phyloP scores from a whole-genome alignment of 2,888 invertebrate genomes.

The Ethmia dodecea region DNA sequence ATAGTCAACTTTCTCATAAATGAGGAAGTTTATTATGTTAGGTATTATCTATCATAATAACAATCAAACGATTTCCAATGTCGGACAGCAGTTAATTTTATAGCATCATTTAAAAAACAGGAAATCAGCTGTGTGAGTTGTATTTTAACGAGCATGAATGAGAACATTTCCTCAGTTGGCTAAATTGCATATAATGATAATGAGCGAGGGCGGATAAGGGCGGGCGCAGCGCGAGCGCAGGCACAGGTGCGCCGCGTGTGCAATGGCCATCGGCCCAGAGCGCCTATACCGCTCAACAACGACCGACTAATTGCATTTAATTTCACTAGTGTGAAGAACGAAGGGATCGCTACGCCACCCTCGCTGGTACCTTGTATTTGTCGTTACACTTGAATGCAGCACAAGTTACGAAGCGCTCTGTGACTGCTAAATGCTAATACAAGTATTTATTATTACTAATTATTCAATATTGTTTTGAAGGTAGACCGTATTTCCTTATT shows the following conservation, averaged over 20 bases:
- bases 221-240: conserved; percentile 39
- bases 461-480: too few species aligned
- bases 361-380: too few species aligned
- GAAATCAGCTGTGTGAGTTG: conserved; percentile 44
- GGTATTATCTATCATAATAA: too few species aligned
- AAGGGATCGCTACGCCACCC: conserved; percentile 26
- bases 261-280: conserved; percentile 1
- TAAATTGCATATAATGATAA: conserved; percentile 69
- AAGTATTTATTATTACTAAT: too few species aligned
- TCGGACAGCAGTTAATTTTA: conserved; percentile 8
- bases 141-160: conserved; percentile 61
- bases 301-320: conserved; percentile 46
- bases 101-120: conserved; percentile 37
- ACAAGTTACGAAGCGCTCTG: too few species aligned
- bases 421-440: too few species aligned
- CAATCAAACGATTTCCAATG: background rate
- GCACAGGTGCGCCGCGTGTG: conserved; percentile 59
- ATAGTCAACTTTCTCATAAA: too few species aligned
- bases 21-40: too few species aligned
- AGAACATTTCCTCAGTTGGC: conserved; percentile 53
- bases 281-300: conserved; percentile 12
- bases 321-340: conserved; percentile 39
- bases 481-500: too few species aligned
- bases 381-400: too few species aligned
- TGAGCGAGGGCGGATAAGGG: conserved; percentile 49